These are phyloP conservation scores for Pedionomus torquatus DNA, from an alignment of 2,113 vertebrate genomes.

Conservation along the genomic window DNA sequence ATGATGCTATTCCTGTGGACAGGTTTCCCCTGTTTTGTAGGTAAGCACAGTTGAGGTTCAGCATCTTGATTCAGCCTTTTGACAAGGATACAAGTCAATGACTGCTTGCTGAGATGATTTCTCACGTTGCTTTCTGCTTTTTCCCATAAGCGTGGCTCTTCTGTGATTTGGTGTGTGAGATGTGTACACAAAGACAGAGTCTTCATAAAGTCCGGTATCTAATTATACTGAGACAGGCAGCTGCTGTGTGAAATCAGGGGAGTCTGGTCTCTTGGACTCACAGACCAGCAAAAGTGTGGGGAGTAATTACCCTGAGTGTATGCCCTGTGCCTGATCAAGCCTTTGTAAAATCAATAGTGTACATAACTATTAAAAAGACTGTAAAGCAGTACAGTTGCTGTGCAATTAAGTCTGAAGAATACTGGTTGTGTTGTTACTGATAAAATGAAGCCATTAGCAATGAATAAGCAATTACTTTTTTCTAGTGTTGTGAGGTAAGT, in stretches of 20 bases:
- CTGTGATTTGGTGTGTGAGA: neutral
- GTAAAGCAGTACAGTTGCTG: constrained; percentile 2
- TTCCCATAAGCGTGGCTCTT: neutral
- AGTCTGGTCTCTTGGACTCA: neutral
- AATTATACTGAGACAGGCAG: neutral
- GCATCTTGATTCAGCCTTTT: neutral
- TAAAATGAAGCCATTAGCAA: neutral
- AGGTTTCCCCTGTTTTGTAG: neutral
- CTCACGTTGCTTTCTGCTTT: neutral
- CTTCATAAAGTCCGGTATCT: neutral
- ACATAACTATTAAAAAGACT: neutral
- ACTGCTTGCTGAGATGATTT: neutral
- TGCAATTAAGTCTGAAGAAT: neutral
- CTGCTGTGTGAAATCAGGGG: neutral
- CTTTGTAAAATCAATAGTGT: neutral
- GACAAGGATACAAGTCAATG: neutral
- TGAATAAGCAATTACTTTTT: constrained; percentile 9
- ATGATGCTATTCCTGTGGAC: neutral
- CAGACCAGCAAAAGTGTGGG: neutral
- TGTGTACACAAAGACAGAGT: neutral
- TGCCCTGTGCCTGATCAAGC: neutral
- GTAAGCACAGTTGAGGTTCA: neutral
- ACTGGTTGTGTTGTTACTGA: neutral
- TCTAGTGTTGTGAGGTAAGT: neutral
- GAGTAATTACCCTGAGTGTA: neutral